A percentile compares a stretch with the other conserved stretches of the same genome.
Conservation (phyloP, 2,888 invertebrate species). For the Orthonychiurus folsomi region DNA sequence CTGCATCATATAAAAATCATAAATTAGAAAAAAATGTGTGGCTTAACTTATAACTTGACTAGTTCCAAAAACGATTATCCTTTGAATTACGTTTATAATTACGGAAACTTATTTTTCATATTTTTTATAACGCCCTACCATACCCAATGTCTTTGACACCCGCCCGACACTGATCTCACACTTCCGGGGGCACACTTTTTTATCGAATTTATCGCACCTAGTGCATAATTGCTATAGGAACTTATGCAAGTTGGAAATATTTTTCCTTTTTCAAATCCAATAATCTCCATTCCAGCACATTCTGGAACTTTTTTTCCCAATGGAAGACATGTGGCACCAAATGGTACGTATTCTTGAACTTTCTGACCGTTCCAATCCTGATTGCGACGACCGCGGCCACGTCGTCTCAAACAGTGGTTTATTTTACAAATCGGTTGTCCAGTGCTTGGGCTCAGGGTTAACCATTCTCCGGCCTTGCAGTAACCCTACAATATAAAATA, state of each 20-base stretch:
- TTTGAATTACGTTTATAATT: too few species aligned
- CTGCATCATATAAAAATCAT: too few species aligned
- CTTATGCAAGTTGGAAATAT: neutral
- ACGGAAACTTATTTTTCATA: too few species aligned
- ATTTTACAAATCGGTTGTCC: slow-evolving; percentile 1
- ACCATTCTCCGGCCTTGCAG: slow-evolving; percentile 1
- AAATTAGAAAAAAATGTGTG: too few species aligned
- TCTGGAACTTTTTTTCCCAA: neutral
- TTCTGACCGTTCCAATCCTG: too few species aligned
- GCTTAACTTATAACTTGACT: too few species aligned
- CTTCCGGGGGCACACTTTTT: neutral
- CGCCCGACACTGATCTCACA: neutral
- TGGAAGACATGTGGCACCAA: neutral
- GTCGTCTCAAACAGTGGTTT: too few species aligned
- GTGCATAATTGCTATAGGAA: neutral
- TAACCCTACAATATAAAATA: neutral
- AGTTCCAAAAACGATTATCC: too few species aligned
- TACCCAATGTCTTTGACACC: neutral
- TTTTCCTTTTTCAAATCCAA: neutral
- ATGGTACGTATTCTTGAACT: neutral
- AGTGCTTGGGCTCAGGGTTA: neutral
- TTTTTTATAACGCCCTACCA: too few species aligned
- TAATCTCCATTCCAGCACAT: neutral
- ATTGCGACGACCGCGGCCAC: too few species aligned
- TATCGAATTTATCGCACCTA: neutral